Conservation (phyloP, 2,888 invertebrate genomes). For the Eilema griseolum region DNA sequence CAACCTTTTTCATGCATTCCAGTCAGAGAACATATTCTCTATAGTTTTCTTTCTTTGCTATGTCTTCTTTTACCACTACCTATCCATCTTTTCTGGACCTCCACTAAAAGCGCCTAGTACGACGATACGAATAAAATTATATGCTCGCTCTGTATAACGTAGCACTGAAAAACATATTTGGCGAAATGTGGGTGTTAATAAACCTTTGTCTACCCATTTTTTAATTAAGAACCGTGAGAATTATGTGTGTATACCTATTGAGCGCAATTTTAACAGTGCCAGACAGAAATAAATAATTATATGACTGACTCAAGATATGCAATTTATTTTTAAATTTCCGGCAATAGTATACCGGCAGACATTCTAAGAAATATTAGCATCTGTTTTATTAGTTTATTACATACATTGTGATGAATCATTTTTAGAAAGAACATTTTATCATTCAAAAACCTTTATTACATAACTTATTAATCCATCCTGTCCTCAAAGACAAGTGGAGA, state of each 20-base stretch:
- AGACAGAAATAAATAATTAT: constrained; percentile 4
- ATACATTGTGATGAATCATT: not conserved
- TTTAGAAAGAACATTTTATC: not conserved
- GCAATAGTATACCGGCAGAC: not conserved
- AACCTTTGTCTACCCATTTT: not conserved
- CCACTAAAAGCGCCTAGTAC: too few species aligned
- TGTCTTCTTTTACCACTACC: too few species aligned
- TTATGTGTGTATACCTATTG: not conserved
- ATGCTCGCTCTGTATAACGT: too few species aligned
- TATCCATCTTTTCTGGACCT: too few species aligned
- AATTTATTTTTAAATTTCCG: constrained; percentile 4
- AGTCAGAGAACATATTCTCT: too few species aligned
- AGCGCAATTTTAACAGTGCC: not conserved
- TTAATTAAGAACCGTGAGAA: not conserved
- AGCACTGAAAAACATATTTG: not conserved
- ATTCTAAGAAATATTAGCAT: not conserved
- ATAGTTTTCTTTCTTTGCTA: too few species aligned
- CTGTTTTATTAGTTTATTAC: constrained; percentile 4
- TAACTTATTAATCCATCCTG: not conserved
- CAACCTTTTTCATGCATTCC: too few species aligned
- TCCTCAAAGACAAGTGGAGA: too few species aligned
- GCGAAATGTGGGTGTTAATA: not conserved
- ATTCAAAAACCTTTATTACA: not conserved
- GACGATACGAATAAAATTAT: too few species aligned
- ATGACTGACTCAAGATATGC: not conserved